A percentile compares a stretch with the other conserved stretches of the same genome.
Conservation (phyloP, 1,140 invertebrate genomes). For the Drosophila pallidifrons region DNA sequence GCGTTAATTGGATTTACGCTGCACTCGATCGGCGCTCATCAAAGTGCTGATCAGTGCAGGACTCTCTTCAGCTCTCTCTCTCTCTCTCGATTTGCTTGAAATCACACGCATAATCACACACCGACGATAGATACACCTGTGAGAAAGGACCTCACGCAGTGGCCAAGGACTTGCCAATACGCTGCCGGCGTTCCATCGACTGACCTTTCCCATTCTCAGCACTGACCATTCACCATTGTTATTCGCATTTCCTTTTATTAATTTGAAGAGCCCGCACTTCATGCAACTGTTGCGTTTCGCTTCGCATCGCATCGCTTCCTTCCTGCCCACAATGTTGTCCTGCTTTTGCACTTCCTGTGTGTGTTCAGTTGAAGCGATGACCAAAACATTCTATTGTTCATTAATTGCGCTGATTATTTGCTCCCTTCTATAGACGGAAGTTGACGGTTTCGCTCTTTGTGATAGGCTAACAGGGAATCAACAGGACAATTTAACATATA, state of each 20-base stretch:
- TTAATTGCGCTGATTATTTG: constrained; percentile 64
- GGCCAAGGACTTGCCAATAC: constrained; percentile 40
- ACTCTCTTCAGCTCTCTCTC: constrained; percentile 9
- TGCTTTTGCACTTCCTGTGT: constrained; percentile 65
- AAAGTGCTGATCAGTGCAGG: constrained; percentile 62
- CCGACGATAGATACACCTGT: constrained; percentile 53
- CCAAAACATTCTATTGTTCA: constrained; percentile 78
- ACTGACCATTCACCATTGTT: constrained; percentile 47
- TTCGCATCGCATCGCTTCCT: constrained; percentile 38
- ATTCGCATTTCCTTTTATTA: constrained; percentile 71
- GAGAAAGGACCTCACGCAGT: constrained; percentile 74
- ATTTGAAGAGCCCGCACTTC: constrained; percentile 76
- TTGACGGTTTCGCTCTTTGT: constrained; percentile 1
- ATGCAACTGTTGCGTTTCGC: constrained; percentile 77
- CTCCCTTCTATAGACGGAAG: constrained; percentile 39
- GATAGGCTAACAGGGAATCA: not conserved
- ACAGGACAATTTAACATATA: not conserved
- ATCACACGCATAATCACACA: constrained; percentile 56
- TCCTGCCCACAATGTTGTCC: constrained; percentile 42
- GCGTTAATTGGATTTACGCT: constrained; percentile 79
- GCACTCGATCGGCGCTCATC: constrained; percentile 50
- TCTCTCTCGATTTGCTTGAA: constrained; percentile 35
- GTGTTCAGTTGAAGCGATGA: constrained; percentile 47
- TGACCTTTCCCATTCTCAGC: constrained; percentile 57
- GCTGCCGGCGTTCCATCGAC: constrained; percentile 54